Evolutionary conservation across 2,113 vertebrate genomes (phyloP), one percentile per base, ranked within the genome.

Genomic region (Fulica atra): DNA sequence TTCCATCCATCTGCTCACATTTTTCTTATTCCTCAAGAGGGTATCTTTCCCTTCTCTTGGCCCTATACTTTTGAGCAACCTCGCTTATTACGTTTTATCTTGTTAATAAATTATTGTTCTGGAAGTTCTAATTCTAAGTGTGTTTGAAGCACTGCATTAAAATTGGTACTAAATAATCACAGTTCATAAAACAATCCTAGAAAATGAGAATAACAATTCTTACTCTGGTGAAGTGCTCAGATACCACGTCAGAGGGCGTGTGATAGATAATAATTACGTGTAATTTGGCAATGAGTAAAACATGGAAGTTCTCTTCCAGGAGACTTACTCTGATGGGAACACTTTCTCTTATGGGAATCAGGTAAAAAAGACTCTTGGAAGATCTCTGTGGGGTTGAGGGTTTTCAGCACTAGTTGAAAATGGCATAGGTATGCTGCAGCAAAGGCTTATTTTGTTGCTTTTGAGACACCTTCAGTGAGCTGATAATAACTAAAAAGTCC

Each of bases 191-290:
- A 77, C 5, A 65, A 44, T 72, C 4, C 13, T 73, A 76, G 38
- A 72, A 87, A 82, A 82, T 59, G 21, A 76, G 36, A 64, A 87
- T 60, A 21, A 28, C 16, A 17, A 38, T 88, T 73, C 31, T 83
- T 9, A 28, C 36, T 17, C 54, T 26, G 25, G 14, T 53, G 25
- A 29, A 66, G 12, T 53, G n/a, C 15, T 76, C 31, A 46, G 24
- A 66, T 48, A 80, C 7, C 3, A 7, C 8, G 13, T 18, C 2
- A 0, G 79, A 60, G 11, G 66, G 13, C 23, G 33, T 1, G 1
- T 88, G 83, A 61, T 15, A 70, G n/a, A 4, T 68, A 74, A 71
- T 50, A 26, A 35, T 26, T 60, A 7, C 65, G 15, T 54, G 3
- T n/a, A 42, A 36, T 79, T 82, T 81, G 61, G 1, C 40, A 25